phyloP scores from a whole-genome alignment of 1,140 invertebrate species.

The Mizuhopecten yessoensis region DNA sequence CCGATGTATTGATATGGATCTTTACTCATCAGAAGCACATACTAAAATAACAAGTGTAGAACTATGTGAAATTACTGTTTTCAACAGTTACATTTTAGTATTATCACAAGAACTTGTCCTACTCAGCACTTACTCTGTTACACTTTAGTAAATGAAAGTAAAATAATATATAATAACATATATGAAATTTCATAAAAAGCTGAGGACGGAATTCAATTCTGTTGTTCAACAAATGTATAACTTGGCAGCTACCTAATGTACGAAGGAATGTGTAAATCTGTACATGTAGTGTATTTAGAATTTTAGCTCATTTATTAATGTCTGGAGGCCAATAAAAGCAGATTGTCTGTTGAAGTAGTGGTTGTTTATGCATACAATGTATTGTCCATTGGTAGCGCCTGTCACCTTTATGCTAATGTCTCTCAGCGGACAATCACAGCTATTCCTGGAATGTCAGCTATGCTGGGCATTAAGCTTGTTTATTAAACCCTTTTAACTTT shows the following conservation, averaged over 20 bases:
- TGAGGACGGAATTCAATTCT: no score
- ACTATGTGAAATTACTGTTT: no score
- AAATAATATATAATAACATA: no score
- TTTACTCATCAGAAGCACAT: no score
- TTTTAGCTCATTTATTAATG: background rate
- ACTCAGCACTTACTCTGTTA: no score
- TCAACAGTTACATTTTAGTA: no score
- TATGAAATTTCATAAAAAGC: no score
- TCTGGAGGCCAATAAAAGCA: background rate
- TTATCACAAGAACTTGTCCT: no score
- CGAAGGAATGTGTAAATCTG: background rate
- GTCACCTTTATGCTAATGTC: background rate
- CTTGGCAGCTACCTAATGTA: background rate
- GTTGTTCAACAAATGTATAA: background rate
- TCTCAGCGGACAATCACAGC: background rate
- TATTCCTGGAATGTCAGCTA: background rate
- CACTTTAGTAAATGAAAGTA: no score
- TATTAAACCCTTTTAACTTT: constrained; percentile 20
- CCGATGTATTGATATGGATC: no score
- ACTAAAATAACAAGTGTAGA: no score
- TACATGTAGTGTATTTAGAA: background rate
- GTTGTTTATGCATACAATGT: background rate
- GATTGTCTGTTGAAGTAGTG: background rate
- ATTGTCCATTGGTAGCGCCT: background rate
- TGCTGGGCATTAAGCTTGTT: background rate